These are phyloP conservation scores for Callyntrura sp. DNA, from an alignment of 2,888 invertebrate genomes.

Conservation along the genomic window DNA sequence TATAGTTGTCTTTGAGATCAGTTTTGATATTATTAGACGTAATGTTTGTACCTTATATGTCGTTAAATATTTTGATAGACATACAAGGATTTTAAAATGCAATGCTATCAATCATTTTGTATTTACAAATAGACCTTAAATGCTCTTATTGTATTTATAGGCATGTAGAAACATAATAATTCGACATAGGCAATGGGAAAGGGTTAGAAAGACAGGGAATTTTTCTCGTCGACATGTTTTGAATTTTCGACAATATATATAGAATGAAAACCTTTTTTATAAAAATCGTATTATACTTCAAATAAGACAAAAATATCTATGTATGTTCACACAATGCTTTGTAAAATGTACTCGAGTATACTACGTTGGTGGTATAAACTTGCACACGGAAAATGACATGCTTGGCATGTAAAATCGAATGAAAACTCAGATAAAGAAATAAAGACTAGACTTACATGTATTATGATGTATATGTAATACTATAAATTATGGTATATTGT, in stretches of 20 bases:
- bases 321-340: slow-evolving; percentile 17
- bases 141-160: background rate
- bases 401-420: background rate
- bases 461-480: slow-evolving; percentile 43
- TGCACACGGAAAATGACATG: background rate
- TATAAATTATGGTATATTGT: background rate
- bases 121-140: background rate
- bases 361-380: background rate
- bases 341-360: background rate
- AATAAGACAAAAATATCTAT: slow-evolving; percentile 24
- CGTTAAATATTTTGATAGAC: no score
- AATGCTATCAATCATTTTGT: no score
- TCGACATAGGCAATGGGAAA: no score
- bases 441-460: slow-evolving; percentile 53
- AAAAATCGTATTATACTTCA: slow-evolving; percentile 16
- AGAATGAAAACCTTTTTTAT: slow-evolving; percentile 1
- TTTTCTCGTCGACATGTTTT: background rate
- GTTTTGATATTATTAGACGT: slow-evolving; percentile 27
- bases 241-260: slow-evolving; percentile 9
- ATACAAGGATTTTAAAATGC: no score
- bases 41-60: background rate
- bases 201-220: background rate
- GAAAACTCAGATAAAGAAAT: slow-evolving; percentile 38
- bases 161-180: background rate
- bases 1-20: background rate